A percentile compares a stretch with the other conserved stretches of the same genome.
Evolutionary conservation across 2,113 vertebrate species (phyloP).

Genomic region (Delphinapterus leucas): DNA sequence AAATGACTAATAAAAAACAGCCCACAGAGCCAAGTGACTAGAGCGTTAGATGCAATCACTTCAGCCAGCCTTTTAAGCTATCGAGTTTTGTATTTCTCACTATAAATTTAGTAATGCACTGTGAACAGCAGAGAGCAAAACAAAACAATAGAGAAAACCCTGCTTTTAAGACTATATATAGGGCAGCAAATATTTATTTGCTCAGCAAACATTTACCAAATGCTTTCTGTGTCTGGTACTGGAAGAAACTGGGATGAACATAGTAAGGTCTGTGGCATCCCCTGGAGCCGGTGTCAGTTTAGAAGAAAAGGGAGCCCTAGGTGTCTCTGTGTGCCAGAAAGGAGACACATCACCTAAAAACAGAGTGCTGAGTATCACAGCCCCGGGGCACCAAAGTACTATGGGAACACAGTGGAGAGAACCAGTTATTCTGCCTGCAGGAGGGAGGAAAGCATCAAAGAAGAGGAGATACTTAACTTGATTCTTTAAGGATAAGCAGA

Average conservation of each 20-base stretch:
- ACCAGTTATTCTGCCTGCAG: background rate
- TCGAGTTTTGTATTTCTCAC: background rate
- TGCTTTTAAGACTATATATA: background rate
- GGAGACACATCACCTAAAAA: background rate
- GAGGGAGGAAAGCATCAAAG: background rate
- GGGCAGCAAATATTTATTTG: background rate
- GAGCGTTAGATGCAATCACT: background rate
- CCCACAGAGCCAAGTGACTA: background rate
- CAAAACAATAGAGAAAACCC: background rate
- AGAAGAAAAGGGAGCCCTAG: background rate
- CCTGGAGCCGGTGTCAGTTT: background rate
- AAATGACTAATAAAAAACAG: conserved; percentile 54
- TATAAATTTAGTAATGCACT: conserved; percentile 26
- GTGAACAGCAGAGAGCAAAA: conserved; percentile 31
- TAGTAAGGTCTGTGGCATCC: background rate
- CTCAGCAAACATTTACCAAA: background rate
- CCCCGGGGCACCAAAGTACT: background rate
- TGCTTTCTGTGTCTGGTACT: background rate
- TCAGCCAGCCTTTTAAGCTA: background rate
- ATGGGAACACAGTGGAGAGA: background rate
- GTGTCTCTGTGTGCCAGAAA: background rate
- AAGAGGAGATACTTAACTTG: background rate
- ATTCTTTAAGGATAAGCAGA: background rate
- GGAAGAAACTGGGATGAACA: background rate
- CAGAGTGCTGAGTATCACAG: background rate